Percentiles rank a stretch among this genome's conserved stretches.
Evolutionary conservation across 1,140 invertebrate species (phyloP).

Genomic region (Euura saliciscinereae): DNA sequence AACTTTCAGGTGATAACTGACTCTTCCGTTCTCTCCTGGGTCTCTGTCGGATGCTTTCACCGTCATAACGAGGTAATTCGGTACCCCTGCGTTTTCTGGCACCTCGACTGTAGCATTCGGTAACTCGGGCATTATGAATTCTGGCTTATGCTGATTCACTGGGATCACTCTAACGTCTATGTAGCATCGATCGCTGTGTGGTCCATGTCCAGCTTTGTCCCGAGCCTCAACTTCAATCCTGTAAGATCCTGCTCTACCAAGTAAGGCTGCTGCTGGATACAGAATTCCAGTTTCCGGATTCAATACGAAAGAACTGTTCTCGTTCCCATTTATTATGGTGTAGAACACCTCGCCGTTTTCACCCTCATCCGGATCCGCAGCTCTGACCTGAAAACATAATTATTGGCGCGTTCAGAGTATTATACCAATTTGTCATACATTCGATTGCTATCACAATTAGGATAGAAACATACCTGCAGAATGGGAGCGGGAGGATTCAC

Average conservation of each 20-base stretch:
- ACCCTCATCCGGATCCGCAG: constrained; percentile 80
- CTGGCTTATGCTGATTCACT: constrained; percentile 85
- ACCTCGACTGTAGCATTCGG: constrained; percentile 79
- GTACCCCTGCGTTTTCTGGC: constrained; percentile 77
- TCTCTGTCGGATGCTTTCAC: constrained; percentile 84
- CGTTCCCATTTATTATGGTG: constrained; percentile 74
- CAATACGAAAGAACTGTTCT: constrained; percentile 72
- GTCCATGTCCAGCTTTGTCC: constrained; percentile 73
- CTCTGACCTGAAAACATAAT: constrained; percentile 58
- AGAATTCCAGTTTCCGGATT: constrained; percentile 78
- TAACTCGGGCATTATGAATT: constrained; percentile 79
- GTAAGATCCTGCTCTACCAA: constrained; percentile 68
- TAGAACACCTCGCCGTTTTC: constrained; percentile 78
- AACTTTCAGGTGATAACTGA: constrained; percentile 83
- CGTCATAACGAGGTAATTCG: constrained; percentile 77
- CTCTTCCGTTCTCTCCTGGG: constrained; percentile 81
- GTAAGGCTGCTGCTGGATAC: constrained; percentile 73
- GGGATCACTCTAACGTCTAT: constrained; percentile 80
- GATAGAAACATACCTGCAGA: constrained; percentile 64
- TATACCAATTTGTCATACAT: neutral
- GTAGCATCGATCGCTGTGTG: constrained; percentile 70
- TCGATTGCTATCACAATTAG: neutral
- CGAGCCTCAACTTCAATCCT: constrained; percentile 75
- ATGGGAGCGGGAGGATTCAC: constrained; percentile 78
- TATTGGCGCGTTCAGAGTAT: neutral